Percentiles rank a stretch among this genome's conserved stretches.
Evolutionary conservation across 2,113 vertebrate genomes (phyloP).

Genomic region (Charina bottae): DNA sequence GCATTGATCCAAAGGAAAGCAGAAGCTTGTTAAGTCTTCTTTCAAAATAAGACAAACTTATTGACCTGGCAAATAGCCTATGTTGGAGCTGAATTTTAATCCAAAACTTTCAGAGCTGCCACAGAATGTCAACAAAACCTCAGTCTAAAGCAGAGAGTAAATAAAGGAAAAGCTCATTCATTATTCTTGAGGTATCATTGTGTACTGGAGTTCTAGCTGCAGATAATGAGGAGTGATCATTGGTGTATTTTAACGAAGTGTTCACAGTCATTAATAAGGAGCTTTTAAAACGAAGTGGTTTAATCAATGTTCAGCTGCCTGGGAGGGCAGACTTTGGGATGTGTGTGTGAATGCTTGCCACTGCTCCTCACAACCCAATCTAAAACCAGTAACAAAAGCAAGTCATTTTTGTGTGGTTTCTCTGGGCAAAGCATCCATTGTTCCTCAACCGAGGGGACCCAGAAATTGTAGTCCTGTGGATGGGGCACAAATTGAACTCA

Average conservation of each 20-base stretch:
- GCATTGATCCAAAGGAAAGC: not conserved
- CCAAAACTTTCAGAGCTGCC: not conserved
- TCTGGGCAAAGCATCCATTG: too few relatives aligned
- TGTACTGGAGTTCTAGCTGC: not conserved
- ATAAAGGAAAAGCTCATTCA: not conserved
- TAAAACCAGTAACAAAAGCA: not conserved
- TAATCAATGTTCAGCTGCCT: conserved; percentile 13
- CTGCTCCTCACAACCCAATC: not conserved
- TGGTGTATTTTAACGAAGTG: conserved; percentile 7
- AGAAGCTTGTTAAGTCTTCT: not conserved
- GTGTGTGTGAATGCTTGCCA: not conserved
- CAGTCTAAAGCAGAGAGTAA: not conserved
- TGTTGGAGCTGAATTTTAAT: not conserved
- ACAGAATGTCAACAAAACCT: not conserved
- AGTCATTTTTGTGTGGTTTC: not conserved
- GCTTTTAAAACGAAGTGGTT: conserved; percentile 9
- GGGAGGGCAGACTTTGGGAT: not conserved
- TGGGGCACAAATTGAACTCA: not conserved
- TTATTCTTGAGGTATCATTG: not conserved
- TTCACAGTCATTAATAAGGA: conserved; percentile 11
- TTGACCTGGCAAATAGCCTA: not conserved
- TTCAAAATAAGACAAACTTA: not conserved
- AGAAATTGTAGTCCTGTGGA: not conserved
- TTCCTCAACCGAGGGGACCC: not conserved
- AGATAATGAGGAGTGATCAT: conserved; percentile 27